A percentile compares a stretch with the other conserved stretches of the same genome.
These are phyloP conservation scores for Drosophila kurseongensis DNA, from an alignment of 1,140 invertebrate species.

Conservation along the genomic window DNA sequence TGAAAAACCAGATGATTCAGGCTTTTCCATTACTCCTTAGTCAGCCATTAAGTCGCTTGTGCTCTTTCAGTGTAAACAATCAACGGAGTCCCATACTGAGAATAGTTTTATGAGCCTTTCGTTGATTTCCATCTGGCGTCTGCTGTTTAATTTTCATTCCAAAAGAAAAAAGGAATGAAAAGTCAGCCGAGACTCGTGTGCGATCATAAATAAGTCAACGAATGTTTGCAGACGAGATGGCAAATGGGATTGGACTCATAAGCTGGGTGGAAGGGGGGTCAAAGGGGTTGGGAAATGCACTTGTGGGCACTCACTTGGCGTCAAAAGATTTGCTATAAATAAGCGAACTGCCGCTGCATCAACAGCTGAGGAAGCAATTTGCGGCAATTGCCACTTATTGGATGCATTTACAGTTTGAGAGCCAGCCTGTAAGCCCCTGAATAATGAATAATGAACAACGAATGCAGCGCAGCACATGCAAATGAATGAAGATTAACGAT, in stretches of 20 bases:
- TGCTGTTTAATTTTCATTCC: constrained; percentile 23
- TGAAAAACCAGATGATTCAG: constrained; percentile 43
- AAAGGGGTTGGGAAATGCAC: constrained; percentile 27
- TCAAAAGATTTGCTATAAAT: constrained; percentile 75
- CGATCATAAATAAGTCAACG: constrained; percentile 75
- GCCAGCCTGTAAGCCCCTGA: constrained; percentile 12
- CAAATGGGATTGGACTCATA: constrained; percentile 39
- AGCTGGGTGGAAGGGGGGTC: constrained; percentile 6
- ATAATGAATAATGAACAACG: constrained; percentile 39
- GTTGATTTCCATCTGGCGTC: constrained; percentile 50
- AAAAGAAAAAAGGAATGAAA: constrained; percentile 13
- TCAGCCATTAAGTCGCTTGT: constrained; percentile 36
- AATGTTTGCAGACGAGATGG: constrained; percentile 26
- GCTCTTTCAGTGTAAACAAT: constrained; percentile 41
- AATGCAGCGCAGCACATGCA: constrained; percentile 52
- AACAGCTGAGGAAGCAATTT: constrained; percentile 67
- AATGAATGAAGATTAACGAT: constrained; percentile 77
- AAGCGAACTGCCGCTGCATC: constrained; percentile 18
- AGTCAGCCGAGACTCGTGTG: constrained; percentile 29
- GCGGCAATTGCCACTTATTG: constrained; percentile 69
- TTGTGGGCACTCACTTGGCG: constrained; percentile 70
- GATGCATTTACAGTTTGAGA: constrained; percentile 61
- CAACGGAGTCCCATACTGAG: constrained; percentile 32
- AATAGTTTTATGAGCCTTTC: constrained; percentile 51
- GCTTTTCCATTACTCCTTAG: constrained; percentile 30